Evolutionary conservation across 1,140 invertebrate genomes (phyloP).

Genomic region (Drosophila leontia): DNA sequence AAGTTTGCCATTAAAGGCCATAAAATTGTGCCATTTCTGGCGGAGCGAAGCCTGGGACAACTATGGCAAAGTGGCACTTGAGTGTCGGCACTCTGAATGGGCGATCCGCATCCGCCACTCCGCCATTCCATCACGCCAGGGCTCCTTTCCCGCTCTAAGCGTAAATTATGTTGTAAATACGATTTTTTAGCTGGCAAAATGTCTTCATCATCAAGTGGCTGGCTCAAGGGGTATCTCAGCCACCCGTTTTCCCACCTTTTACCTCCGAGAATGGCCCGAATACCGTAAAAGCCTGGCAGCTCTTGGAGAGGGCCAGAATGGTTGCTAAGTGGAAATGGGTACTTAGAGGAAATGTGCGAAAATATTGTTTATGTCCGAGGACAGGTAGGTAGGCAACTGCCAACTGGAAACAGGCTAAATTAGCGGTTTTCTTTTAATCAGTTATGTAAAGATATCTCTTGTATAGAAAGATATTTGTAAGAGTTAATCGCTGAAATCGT

Average conservation of each 20-base stretch:
- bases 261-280: constrained; percentile 16
- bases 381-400: neutral
- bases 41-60: constrained; percentile 18
- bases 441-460: neutral
- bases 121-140: neutral
- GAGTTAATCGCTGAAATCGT: neutral
- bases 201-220: constrained; percentile 69
- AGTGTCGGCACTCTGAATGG: constrained; percentile 67
- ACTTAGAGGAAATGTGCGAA: constrained; percentile 53
- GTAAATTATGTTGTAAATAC: constrained; percentile 77
- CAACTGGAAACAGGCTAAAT: neutral
- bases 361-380: constrained; percentile 56
- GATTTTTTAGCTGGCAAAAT: constrained; percentile 72
- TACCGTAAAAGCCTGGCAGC: constrained; percentile 42
- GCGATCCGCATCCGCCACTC: constrained; percentile 14
- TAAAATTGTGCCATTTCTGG: constrained; percentile 57
- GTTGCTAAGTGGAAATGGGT: constrained; percentile 73
- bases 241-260: neutral
- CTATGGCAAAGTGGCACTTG: constrained; percentile 63
- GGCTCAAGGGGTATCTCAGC: constrained; percentile 23
- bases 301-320: constrained; percentile 44
- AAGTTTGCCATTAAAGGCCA: constrained; percentile 69
- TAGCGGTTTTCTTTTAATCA: constrained; percentile 4
- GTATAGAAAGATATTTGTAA: neutral
- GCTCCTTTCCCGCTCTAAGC: constrained; percentile 28